A percentile compares a stretch with the other conserved stretches of the same genome.
Conservation (phyloP, 1,140 invertebrate genomes). For the Sarcophaga peregrina region DNA sequence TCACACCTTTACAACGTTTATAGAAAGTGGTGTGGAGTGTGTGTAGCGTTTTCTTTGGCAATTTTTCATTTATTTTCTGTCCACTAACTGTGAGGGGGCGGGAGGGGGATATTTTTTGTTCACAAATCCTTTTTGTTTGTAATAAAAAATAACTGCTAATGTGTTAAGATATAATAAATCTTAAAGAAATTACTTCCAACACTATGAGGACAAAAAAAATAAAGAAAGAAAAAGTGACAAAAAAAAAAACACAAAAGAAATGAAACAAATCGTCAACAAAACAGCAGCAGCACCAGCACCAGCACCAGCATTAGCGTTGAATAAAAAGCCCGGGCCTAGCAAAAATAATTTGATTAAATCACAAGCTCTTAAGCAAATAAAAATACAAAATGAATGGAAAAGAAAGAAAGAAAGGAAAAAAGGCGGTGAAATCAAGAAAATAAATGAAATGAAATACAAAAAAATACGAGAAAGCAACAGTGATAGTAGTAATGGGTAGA, state of each 20-base stretch:
- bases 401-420: too few relatives aligned
- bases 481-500: too few relatives aligned
- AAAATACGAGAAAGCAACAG: neutral
- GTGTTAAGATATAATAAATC: constrained; percentile 21
- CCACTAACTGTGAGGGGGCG: too few relatives aligned
- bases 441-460: neutral
- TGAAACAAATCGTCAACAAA: constrained; percentile 19
- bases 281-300: too few relatives aligned
- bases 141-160: constrained; percentile 15
- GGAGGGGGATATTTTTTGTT: too few relatives aligned
- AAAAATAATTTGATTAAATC: constrained; percentile 24
- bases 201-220: too few relatives aligned
- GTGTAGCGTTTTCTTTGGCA: too few relatives aligned
- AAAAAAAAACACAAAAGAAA: too few relatives aligned
- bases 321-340: neutral
- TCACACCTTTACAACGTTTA: neutral
- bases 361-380: neutral
- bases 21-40: too few relatives aligned
- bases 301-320: too few relatives aligned
- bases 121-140: neutral
- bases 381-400: neutral
- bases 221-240: too few relatives aligned
- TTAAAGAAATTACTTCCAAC: neutral
- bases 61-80: neutral
- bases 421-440: too few relatives aligned